These are phyloP conservation scores for Rhinogobius similis DNA, from an alignment of 2,113 vertebrate species.

Conservation along the genomic window DNA sequence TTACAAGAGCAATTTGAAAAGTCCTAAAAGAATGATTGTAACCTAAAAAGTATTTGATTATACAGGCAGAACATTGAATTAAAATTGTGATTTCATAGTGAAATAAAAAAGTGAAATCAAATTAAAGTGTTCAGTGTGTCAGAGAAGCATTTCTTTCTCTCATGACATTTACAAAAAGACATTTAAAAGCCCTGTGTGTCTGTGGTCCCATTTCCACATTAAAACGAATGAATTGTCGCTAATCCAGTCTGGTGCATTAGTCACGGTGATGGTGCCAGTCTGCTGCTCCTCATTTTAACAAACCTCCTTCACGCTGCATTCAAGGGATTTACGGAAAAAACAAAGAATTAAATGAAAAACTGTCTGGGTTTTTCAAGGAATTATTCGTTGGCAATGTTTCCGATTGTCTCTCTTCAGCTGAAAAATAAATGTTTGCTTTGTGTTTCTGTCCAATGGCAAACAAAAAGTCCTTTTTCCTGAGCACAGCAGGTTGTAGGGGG, in stretches of 20 bases:
- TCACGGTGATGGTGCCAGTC: constrained; percentile 8
- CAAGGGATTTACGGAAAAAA: not conserved
- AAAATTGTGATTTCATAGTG: not conserved
- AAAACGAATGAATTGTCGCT: not conserved
- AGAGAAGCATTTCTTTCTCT: not conserved
- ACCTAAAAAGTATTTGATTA: not conserved
- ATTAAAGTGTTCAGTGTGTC: not conserved
- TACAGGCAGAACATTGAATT: not conserved
- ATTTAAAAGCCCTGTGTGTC: not conserved
- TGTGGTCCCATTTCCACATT: constrained; percentile 3
- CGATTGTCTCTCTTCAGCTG: not conserved
- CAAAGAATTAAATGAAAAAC: constrained; percentile 3
- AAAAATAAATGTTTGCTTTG: constrained; percentile 3
- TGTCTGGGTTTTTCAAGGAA: not conserved
- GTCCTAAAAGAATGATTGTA: too few species aligned
- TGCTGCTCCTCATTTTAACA: constrained; percentile 1
- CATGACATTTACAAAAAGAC: not conserved
- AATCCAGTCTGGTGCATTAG: constrained; percentile 1
- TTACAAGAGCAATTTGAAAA: too few species aligned
- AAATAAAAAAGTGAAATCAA: not conserved
- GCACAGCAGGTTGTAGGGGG: not conserved
- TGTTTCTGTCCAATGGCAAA: not conserved
- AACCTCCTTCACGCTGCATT: constrained; percentile 7
- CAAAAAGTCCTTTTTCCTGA: not conserved
- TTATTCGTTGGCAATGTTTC: constrained; percentile 3